Percentiles rank a stretch among this genome's conserved stretches.
phyloP scores from a whole-genome alignment of 2,888 invertebrate genomes.

The Drosophila formosana region DNA sequence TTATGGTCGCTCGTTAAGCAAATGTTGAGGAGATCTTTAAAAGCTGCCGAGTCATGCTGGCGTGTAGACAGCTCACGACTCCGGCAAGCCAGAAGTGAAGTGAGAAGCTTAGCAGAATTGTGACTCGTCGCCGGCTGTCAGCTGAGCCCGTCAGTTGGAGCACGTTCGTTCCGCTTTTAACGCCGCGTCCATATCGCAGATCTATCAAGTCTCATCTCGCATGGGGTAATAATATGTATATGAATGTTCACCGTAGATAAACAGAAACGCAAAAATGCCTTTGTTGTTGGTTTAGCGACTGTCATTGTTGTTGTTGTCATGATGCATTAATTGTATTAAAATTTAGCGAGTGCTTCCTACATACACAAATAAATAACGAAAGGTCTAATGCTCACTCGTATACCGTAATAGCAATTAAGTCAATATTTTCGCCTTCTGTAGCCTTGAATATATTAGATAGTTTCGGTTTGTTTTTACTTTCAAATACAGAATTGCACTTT shows the following conservation, averaged over 20 bases:
- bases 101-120: slow-evolving; percentile 1
- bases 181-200: slow-evolving; percentile 28
- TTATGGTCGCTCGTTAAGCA: slow-evolving; percentile 6
- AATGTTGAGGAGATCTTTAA: slow-evolving; percentile 7
- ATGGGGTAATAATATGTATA: slow-evolving; percentile 34
- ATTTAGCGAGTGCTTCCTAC: slow-evolving; percentile 43
- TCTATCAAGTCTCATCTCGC: slow-evolving; percentile 23
- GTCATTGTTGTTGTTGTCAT: slow-evolving; percentile 10
- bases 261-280: slow-evolving; percentile 9
- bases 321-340: slow-evolving; percentile 36
- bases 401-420: slow-evolving; percentile 11
- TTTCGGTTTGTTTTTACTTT: not conserved
- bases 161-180: slow-evolving; percentile 53
- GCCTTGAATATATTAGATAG: slow-evolving; percentile 7
- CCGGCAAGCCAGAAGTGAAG: not conserved
- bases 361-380: slow-evolving; percentile 7
- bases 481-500: not conserved
- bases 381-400: not conserved
- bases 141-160: slow-evolving; percentile 27
- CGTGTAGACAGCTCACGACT: slow-evolving; percentile 18
- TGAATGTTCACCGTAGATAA: slow-evolving; percentile 24
- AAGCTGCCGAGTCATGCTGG: slow-evolving; percentile 30
- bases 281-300: too few species aligned
- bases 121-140: slow-evolving; percentile 14
- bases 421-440: slow-evolving; percentile 4